phyloP scores from a whole-genome alignment of 2,113 vertebrate genomes.

The Romanogobio albipinnatus region DNA sequence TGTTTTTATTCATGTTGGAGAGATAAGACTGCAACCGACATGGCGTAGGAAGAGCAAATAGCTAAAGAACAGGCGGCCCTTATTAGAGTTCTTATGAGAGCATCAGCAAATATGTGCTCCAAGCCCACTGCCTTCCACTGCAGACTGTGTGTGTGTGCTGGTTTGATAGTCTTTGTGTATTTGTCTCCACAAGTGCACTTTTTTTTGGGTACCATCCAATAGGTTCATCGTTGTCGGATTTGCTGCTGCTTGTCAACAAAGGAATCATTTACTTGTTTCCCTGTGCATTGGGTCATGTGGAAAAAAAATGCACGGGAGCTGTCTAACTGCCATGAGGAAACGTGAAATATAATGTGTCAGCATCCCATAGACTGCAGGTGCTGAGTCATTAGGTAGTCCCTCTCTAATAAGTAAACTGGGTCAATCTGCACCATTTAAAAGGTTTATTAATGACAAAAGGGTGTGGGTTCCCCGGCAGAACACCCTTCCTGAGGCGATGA shows the following conservation, averaged over 20 bases:
- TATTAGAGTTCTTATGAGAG: constrained; percentile 64
- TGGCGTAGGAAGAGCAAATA: constrained; percentile 71
- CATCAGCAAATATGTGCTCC: constrained; percentile 78
- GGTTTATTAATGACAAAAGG: constrained; percentile 53
- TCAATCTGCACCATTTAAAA: constrained; percentile 57
- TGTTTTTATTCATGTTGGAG: constrained; percentile 71
- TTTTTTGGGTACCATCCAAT: neutral
- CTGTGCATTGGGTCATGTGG: neutral
- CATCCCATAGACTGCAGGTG: constrained; percentile 32
- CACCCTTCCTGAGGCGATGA: constrained; percentile 8
- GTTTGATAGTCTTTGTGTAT: constrained; percentile 68
- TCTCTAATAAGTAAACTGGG: constrained; percentile 51
- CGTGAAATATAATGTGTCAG: constrained; percentile 35
- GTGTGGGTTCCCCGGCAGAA: constrained; percentile 39
- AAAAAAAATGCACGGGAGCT: neutral
- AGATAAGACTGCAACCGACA: constrained; percentile 72
- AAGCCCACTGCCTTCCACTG: constrained; percentile 78
- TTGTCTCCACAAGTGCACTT: neutral
- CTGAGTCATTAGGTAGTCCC: constrained; percentile 47
- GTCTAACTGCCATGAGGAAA: neutral
- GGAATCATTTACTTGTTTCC: constrained; percentile 12
- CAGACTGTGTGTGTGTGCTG: constrained; percentile 79
- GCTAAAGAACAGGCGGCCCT: constrained; percentile 72
- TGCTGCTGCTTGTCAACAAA: constrained; percentile 1
- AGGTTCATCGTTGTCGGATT: constrained; percentile 1